Evolutionary conservation across 2,797 vertebrate genomes (phyloP).

Genomic region (Halcyon chelicuti): DNA sequence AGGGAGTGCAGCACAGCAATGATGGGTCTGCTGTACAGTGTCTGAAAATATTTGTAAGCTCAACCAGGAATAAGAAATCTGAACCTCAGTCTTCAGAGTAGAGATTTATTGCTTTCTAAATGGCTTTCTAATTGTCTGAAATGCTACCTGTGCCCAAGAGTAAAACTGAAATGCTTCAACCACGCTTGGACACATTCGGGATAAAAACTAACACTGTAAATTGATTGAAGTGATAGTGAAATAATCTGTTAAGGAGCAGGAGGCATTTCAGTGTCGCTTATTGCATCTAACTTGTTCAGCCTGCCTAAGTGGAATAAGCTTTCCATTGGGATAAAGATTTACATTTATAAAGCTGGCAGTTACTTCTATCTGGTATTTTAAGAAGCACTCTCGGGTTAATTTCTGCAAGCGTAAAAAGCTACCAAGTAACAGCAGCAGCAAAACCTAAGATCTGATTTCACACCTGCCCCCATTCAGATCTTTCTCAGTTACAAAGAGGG

Average conservation of each 20-base stretch:
- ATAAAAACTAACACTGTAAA: neutral
- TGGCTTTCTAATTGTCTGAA: neutral
- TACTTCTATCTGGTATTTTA: neutral
- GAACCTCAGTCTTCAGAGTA: neutral
- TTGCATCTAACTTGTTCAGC: neutral
- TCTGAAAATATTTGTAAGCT: neutral
- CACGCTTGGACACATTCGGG: neutral
- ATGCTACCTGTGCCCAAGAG: neutral
- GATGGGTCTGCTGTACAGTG: accelerated
- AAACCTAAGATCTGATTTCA: neutral
- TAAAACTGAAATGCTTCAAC: neutral
- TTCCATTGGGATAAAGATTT: neutral
- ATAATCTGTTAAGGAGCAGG: neutral
- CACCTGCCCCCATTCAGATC: neutral
- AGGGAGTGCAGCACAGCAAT: neutral
- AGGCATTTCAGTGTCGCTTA: neutral
- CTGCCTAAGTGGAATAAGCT: neutral
- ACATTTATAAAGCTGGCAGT: neutral
- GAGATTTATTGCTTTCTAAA: neutral
- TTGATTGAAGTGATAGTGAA: neutral
- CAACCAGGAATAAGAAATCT: neutral
- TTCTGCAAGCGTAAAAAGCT: neutral
- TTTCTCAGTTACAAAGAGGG: neutral
- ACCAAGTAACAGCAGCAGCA: neutral
- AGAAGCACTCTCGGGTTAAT: neutral